Evolutionary conservation across 2,113 vertebrate genomes (phyloP).

Genomic region (Cnemophilus loriae): DNA sequence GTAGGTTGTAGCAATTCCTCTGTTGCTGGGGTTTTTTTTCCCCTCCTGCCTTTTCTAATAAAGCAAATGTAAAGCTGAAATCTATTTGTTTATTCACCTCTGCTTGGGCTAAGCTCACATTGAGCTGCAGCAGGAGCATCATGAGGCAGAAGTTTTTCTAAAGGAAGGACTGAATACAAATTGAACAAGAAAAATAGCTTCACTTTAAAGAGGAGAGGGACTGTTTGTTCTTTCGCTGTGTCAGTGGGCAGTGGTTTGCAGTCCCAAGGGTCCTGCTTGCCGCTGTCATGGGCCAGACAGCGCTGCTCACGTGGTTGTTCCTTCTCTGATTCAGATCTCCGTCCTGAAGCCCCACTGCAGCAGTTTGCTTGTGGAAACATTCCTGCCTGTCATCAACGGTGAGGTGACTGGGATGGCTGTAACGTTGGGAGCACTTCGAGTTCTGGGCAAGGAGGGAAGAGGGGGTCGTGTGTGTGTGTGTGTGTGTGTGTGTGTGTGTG

Average conservation of each 20-base stretch:
- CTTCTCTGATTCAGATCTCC: not conserved
- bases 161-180: not conserved
- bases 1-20: not conserved
- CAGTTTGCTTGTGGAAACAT: not conserved
- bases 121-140: not conserved
- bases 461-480: rapidly evolving
- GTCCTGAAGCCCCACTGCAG: not conserved
- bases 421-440: rapidly evolving
- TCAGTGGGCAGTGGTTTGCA: not conserved
- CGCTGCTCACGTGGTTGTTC: not conserved
- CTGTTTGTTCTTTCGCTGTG: not conserved
- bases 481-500: too few relatives aligned
- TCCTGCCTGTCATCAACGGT: not conserved
- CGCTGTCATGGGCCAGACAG: not conserved
- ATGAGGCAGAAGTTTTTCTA: not conserved
- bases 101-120: not conserved
- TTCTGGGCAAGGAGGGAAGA: not conserved
- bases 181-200: not conserved
- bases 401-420: rapidly evolving
- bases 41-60: not conserved
- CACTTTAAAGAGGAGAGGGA: not conserved
- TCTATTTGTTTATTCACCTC: not conserved
- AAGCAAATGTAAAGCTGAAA: not conserved
- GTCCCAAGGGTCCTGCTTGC: not conserved
- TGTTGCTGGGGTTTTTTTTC: not conserved